phyloP scores from a whole-genome alignment of 2,888 invertebrate species.

The Eupithecia subfuscata region DNA sequence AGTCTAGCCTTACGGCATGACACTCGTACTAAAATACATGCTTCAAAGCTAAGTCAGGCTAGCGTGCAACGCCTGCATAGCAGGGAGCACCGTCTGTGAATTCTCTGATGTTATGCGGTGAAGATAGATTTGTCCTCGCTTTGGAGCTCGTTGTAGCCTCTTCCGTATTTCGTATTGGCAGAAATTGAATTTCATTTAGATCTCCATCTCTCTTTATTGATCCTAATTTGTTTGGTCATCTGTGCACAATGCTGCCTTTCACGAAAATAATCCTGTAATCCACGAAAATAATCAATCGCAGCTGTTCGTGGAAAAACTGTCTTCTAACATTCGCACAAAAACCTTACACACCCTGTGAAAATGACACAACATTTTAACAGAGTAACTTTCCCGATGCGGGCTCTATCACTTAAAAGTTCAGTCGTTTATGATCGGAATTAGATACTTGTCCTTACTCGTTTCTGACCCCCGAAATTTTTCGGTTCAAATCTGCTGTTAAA shows the following conservation, averaged over 20 bases:
- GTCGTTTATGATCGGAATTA: constrained; percentile 23
- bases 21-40: constrained; percentile 7
- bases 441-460: constrained; percentile 9
- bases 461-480: constrained; percentile 15
- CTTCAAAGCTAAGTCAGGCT: constrained; percentile 16
- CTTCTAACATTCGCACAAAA: background rate
- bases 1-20: background rate
- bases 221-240: background rate
- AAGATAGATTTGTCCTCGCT: background rate
- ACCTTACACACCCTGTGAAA: constrained; percentile 11
- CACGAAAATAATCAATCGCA: background rate
- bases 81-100: constrained; percentile 13
- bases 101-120: background rate
- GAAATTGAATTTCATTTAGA: background rate
- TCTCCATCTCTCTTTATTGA: background rate
- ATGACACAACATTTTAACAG: constrained; percentile 6
- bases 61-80: constrained; percentile 18
- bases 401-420: constrained; percentile 16
- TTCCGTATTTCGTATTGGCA: background rate
- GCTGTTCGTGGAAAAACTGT: background rate
- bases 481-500: constrained; percentile 17
- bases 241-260: background rate
- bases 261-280: background rate
- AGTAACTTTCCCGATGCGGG: constrained; percentile 12
- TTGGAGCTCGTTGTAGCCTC: background rate